phyloP scores from a whole-genome alignment of 2,888 invertebrate genomes.

The Agrochola lota region DNA sequence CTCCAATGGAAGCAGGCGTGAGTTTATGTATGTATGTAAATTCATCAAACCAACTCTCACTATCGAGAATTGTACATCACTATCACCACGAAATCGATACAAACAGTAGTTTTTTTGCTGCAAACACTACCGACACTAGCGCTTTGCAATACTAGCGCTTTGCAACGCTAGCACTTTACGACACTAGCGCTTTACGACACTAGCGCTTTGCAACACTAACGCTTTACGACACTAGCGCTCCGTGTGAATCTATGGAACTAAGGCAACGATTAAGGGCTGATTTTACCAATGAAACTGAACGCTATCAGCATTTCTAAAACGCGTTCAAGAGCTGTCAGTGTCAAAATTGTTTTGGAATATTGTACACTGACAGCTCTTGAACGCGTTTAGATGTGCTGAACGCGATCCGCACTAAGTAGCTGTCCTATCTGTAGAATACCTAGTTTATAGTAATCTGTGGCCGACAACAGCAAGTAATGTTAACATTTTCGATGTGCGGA shows the following conservation, averaged over 20 bases:
- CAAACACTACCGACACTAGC: conserved; percentile 1
- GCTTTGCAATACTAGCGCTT: not conserved
- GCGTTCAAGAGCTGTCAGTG: too few species aligned
- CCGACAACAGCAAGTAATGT: not conserved
- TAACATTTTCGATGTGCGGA: too few species aligned
- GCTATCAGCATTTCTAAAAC: too few species aligned
- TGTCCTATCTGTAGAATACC: not conserved
- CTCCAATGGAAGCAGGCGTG: not conserved
- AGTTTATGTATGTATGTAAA: not conserved
- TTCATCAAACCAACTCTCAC: not conserved
- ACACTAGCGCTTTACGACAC: not conserved
- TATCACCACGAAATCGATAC: not conserved
- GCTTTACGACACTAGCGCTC: not conserved
- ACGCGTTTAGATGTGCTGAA: too few species aligned
- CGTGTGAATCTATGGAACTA: not conserved
- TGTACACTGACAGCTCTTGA: too few species aligned
- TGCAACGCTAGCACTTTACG: too few species aligned
- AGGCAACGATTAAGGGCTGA: too few species aligned
- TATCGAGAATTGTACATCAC: not conserved
- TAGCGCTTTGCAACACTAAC: not conserved
- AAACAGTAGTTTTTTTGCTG: not conserved
- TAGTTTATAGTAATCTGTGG: not conserved
- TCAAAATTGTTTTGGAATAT: too few species aligned
- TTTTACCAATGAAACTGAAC: too few species aligned
- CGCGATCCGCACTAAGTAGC: too few species aligned